Percentiles rank a stretch among this genome's conserved stretches.
Evolutionary conservation across 2,888 invertebrate species (phyloP).

Genomic region (Ecliptopera silaceata): DNA sequence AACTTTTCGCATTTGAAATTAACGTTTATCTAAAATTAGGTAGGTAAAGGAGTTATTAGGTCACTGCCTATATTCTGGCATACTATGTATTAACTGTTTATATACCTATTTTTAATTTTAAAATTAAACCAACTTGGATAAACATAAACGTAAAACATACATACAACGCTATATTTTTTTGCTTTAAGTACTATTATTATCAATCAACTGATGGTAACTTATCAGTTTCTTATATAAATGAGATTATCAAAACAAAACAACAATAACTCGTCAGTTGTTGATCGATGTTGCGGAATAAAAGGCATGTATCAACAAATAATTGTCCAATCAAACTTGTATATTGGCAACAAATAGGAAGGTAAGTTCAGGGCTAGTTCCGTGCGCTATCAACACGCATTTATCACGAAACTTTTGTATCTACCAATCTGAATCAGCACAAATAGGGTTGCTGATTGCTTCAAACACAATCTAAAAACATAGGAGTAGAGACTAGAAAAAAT

Average conservation of each 20-base stretch:
- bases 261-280: conserved; percentile 2
- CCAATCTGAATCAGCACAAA: conserved; percentile 9
- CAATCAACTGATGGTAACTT: too few species aligned
- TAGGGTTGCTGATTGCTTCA: not conserved
- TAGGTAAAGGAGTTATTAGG: not conserved
- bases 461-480: not conserved
- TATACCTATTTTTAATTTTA: too few species aligned
- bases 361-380: conserved; percentile 10
- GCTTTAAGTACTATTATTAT: too few species aligned
- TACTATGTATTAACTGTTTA: too few species aligned
- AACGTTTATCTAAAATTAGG: not conserved
- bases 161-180: too few species aligned
- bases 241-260: conserved; percentile 10
- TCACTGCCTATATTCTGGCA: too few species aligned
- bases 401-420: conserved; percentile 13
- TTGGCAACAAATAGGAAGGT: conserved; percentile 14
- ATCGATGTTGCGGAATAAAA: conserved; percentile 2
- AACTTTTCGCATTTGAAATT: not conserved
- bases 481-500: too few species aligned
- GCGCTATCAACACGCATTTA: conserved; percentile 12
- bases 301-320: conserved; percentile 6
- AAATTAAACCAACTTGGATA: too few species aligned
- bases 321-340: conserved; percentile 20
- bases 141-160: too few species aligned
- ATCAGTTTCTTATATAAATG: not conserved